Percentiles rank a stretch among this genome's conserved stretches.
phyloP scores from a whole-genome alignment of 2,888 invertebrate species.

The Brachyptera risi region DNA sequence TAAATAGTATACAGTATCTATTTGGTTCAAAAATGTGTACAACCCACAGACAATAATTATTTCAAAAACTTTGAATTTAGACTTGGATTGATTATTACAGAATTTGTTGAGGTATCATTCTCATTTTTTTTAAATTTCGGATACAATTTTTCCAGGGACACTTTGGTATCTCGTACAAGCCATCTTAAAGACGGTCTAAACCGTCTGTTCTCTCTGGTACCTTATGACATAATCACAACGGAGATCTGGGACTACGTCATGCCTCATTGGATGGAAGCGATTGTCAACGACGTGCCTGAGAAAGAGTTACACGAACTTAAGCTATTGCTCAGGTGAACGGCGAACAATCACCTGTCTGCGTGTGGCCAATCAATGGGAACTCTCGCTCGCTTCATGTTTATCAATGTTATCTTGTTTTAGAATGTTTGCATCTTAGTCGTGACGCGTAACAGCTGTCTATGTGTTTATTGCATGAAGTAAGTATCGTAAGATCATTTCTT shows the following conservation, averaged over 20 bases:
- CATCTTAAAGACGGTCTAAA: conserved; percentile 94
- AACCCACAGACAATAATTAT: too few species aligned
- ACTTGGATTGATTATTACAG: too few species aligned
- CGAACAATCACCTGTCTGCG: neutral
- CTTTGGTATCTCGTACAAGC: conserved; percentile 77
- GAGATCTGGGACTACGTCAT: conserved; percentile 98
- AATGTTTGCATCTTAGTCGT: conserved; percentile 11
- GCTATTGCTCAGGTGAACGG: conserved; percentile 65
- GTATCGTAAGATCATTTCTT: too few species aligned
- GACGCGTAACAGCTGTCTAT: neutral
- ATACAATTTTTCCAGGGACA: conserved; percentile 58
- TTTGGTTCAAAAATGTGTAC: too few species aligned
- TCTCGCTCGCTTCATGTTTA: neutral
- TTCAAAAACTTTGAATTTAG: too few species aligned
- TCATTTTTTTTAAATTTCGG: neutral
- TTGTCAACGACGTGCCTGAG: conserved; percentile 86
- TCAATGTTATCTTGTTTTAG: neutral
- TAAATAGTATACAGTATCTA: too few species aligned
- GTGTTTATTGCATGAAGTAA: conserved; percentile 15
- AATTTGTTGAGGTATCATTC: too few species aligned
- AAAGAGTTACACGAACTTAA: conserved; percentile 81
- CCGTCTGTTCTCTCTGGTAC: conserved; percentile 90
- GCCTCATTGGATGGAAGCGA: conserved; percentile 99
- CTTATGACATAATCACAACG: conserved; percentile 94
- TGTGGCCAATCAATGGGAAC: neutral